A percentile compares a stretch with the other conserved stretches of the same genome.
These are phyloP conservation scores for Calephelis perditalis DNA, from an alignment of 2,888 invertebrate genomes.

Conservation along the genomic window DNA sequence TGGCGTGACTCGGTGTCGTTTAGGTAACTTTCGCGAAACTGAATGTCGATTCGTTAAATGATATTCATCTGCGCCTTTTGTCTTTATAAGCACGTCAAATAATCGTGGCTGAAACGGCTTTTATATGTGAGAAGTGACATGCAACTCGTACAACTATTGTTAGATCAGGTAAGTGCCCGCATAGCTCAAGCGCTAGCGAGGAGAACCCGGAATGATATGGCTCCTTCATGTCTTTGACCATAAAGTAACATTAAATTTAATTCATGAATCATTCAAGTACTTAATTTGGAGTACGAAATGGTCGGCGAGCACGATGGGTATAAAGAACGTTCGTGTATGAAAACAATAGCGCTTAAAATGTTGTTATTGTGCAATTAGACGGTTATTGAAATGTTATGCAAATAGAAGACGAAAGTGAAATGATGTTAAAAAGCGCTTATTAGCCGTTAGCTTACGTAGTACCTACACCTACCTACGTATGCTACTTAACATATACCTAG, in stretches of 20 bases:
- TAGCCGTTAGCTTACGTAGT: too few relatives aligned
- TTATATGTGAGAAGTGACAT: conserved; percentile 52
- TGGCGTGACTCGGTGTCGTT: conserved; percentile 76
- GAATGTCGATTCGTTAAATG: conserved; percentile 74
- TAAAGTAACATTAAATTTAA: conserved; percentile 17
- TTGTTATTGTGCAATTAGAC: conserved; percentile 5
- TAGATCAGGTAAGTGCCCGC: conserved; percentile 47
- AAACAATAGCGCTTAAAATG: neutral
- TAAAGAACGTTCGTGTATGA: neutral
- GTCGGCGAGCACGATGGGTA: neutral
- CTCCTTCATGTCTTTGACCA: conserved; percentile 16
- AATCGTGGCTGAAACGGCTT: conserved; percentile 42
- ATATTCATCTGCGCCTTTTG: conserved; percentile 72
- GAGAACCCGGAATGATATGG: conserved; percentile 18
- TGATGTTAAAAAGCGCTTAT: too few relatives aligned
- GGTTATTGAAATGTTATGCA: neutral
- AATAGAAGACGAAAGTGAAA: neutral
- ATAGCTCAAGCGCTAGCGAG: conserved; percentile 40
- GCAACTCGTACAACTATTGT: conserved; percentile 50
- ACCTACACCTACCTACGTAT: too few relatives aligned
- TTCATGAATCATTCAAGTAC: conserved; percentile 11
- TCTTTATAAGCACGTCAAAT: conserved; percentile 74
- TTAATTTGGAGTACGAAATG: conserved; percentile 6
- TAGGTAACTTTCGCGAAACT: conserved; percentile 61
- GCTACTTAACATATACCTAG: too few relatives aligned